Evolutionary conservation across 2,888 invertebrate genomes (phyloP), one percentile per base, ranked within the genome.

Genomic region (Heliothis peltigera): DNA sequence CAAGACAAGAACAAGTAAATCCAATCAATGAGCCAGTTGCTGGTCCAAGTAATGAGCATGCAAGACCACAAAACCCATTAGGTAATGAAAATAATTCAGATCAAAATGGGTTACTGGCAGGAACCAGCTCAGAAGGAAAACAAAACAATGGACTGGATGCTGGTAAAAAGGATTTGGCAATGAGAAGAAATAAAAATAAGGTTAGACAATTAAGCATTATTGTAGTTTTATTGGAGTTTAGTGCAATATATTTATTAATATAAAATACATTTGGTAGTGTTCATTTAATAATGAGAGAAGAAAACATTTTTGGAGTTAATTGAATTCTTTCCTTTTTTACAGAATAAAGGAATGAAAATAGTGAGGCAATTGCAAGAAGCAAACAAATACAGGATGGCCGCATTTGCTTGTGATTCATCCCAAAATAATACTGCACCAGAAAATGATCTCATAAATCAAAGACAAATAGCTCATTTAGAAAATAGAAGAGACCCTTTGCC

Each of bases 321-420:
- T 5, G 25, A 18, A 1, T 56, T n/a, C 12, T 44, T 0, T 43
- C 53, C 51, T 71, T 69, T 60, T 76, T 93, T 92, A 62, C 91
- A 95, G 95, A 94, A 94, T 83, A 94, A 92, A 77, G 93, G 92
- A 43, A 85, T 92, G 87, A 95, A 94, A 84, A 93, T 95, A 75
- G 92, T 95, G 25, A 87, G 94, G 58, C 95, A 95, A 70, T 81
- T 95, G 68, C 94, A 95, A 84, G 95, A 95, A 87, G 93, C 94
- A 53, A 94, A 94, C 80, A 93, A 91, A 85, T 95, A 93, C 73
- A 90, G 94, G 72, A 95, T 95, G 95, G 95, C 95, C 62, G 95
- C 95, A 71, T 95, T 95, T 89, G 93, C 95, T 49, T 94, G 95
- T 87, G 95, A 95, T 71, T 77, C 92, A 35, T 80, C 88, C 43